These are phyloP conservation scores for Peribatodes rhomboidaria DNA, from an alignment of 2,888 invertebrate species.

Conservation along the genomic window DNA sequence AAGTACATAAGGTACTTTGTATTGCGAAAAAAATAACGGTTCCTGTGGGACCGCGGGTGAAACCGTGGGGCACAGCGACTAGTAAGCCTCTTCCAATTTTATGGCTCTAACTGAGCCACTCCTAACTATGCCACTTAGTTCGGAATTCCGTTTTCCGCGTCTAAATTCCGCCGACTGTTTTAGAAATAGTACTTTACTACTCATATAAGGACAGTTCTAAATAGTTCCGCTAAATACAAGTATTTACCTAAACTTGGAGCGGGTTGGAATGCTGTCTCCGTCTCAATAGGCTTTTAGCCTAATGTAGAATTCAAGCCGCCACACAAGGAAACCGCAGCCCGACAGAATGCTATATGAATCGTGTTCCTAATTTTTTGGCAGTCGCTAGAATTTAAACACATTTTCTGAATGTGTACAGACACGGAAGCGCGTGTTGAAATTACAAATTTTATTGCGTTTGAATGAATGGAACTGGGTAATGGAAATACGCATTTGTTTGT, in stretches of 20 bases:
- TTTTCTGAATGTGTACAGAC: constrained; percentile 5
- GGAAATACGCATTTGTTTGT: background rate
- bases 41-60: too few relatives aligned
- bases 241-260: background rate
- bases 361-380: constrained; percentile 28
- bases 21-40: too few relatives aligned
- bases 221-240: background rate
- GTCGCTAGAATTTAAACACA: constrained; percentile 15
- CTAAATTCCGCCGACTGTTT: too few relatives aligned
- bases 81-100: too few relatives aligned
- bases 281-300: background rate
- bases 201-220: background rate
- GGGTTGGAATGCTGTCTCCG: background rate
- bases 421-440: constrained; percentile 24
- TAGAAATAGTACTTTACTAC: background rate
- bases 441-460: constrained; percentile 8
- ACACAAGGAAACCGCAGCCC: constrained; percentile 26
- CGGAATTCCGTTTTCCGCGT: too few relatives aligned
- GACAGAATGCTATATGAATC: constrained; percentile 21
- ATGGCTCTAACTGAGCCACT: too few relatives aligned
- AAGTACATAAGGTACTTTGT: too few relatives aligned
- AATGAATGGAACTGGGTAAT: background rate
- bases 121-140: too few relatives aligned
- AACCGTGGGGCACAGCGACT: too few relatives aligned
- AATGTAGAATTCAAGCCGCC: constrained; percentile 23